A percentile compares a stretch with the other conserved stretches of the same genome.
phyloP scores from a whole-genome alignment of 2,113 vertebrate genomes.

The Ochotona princeps region DNA sequence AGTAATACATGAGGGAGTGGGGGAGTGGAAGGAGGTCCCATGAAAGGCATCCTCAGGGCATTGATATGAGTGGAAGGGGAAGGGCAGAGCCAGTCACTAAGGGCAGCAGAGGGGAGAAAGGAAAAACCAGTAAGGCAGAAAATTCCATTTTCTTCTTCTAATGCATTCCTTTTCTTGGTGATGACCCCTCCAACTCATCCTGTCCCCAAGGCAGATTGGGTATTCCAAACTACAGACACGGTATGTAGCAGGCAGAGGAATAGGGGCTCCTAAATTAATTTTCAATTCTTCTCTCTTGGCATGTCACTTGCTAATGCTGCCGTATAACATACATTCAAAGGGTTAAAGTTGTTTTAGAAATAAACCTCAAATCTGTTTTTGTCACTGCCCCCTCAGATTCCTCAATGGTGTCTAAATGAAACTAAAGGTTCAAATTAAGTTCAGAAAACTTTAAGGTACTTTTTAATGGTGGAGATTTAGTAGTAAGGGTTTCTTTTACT shows the following conservation, averaged over 20 bases:
- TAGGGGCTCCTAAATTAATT: neutral
- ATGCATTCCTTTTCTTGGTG: neutral
- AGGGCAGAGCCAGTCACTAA: neutral
- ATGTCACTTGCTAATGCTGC: slow-evolving; percentile 35
- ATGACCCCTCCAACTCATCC: neutral
- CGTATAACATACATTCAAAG: slow-evolving; percentile 76
- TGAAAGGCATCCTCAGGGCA: neutral
- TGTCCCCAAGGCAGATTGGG: neutral
- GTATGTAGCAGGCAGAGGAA: neutral
- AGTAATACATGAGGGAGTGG: neutral
- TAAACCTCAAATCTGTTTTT: slow-evolving; percentile 83
- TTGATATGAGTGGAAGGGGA: neutral
- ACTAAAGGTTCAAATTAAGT: slow-evolving; percentile 88
- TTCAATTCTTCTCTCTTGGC: slow-evolving; percentile 54
- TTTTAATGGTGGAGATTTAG: slow-evolving; percentile 74
- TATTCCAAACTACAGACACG: neutral
- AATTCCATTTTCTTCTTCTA: neutral
- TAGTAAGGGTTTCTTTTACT: slow-evolving; percentile 27
- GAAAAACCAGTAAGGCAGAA: neutral
- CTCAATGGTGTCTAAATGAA: slow-evolving; percentile 84
- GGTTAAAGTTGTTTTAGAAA: slow-evolving; percentile 82
- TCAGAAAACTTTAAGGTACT: slow-evolving; percentile 82
- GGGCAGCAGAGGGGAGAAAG: neutral
- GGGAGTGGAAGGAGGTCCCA: neutral
- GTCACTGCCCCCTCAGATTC: slow-evolving; percentile 83